phyloP scores from a whole-genome alignment of 2,888 invertebrate genomes.

The Scrobipalpa costella region DNA sequence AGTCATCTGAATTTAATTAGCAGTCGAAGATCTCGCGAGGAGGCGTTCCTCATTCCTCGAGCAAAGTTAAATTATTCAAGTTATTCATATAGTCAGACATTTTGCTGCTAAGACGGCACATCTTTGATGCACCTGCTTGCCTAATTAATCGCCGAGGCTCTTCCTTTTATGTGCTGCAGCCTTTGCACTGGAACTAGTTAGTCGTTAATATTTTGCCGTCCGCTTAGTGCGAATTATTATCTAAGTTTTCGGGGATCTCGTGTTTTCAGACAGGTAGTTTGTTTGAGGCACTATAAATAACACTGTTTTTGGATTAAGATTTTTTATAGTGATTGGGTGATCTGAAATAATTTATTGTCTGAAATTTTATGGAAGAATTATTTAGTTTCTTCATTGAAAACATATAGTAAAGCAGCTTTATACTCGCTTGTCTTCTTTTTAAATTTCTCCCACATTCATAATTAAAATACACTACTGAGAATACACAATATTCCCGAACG shows the following conservation, averaged over 20 bases:
- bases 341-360: too few species aligned
- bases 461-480: too few species aligned
- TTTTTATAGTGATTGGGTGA: too few species aligned
- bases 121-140: constrained; percentile 54
- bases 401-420: too few species aligned
- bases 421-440: too few species aligned
- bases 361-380: too few species aligned
- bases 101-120: constrained; percentile 23
- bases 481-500: too few species aligned
- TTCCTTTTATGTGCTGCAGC: constrained; percentile 39
- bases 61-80: constrained; percentile 25
- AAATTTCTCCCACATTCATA: too few species aligned
- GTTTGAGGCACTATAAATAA: background rate
- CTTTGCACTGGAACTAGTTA: constrained; percentile 3
- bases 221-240: background rate
- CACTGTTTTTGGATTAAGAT: background rate
- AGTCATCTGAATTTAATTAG: constrained; percentile 1
- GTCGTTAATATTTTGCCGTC: constrained; percentile 15
- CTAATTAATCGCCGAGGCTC: constrained; percentile 51
- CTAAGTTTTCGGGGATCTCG: background rate
- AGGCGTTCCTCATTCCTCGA: constrained; percentile 8
- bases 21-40: constrained; percentile 7
- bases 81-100: constrained; percentile 23
- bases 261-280: background rate
- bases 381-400: too few species aligned